Evolutionary conservation across 2,113 vertebrate genomes (phyloP).

Genomic region (Pterocles orientalis): DNA sequence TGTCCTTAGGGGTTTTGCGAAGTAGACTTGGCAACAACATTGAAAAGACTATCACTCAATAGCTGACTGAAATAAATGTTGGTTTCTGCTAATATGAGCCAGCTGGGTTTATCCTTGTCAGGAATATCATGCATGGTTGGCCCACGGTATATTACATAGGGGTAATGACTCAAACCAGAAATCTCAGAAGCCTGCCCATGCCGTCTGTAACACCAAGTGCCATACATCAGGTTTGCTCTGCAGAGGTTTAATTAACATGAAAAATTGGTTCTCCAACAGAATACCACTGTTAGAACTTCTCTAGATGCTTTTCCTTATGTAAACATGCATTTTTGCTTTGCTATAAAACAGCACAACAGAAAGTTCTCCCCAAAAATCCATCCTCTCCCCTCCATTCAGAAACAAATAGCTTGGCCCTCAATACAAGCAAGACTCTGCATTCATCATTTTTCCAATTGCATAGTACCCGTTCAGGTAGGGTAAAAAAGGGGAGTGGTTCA

Average conservation of each 20-base stretch:
- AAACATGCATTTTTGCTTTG: background rate
- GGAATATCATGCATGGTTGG: background rate
- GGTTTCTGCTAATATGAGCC: background rate
- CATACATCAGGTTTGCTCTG: background rate
- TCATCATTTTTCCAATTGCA: background rate
- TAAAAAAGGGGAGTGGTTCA: background rate
- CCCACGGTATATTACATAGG: background rate
- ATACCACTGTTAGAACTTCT: background rate
- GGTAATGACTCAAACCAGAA: slow-evolving; percentile 4
- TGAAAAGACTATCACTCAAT: slow-evolving; percentile 8
- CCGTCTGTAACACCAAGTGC: background rate
- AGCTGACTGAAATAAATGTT: slow-evolving; percentile 27
- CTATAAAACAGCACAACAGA: background rate
- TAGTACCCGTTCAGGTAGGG: rapidly evolving
- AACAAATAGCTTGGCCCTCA: background rate
- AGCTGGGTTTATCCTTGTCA: slow-evolving; percentile 53
- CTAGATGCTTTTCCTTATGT: background rate
- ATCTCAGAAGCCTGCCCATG: background rate
- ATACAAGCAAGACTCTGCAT: background rate
- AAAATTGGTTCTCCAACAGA: background rate
- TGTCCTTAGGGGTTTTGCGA: background rate
- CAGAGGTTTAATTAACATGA: slow-evolving; percentile 5
- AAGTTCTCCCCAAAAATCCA: background rate
- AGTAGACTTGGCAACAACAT: background rate
- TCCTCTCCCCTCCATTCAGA: background rate